Evolutionary conservation across 2,113 vertebrate genomes (phyloP), one percentile per base, ranked within the genome.

Genomic region (Brachyhypopomus gauderio): DNA sequence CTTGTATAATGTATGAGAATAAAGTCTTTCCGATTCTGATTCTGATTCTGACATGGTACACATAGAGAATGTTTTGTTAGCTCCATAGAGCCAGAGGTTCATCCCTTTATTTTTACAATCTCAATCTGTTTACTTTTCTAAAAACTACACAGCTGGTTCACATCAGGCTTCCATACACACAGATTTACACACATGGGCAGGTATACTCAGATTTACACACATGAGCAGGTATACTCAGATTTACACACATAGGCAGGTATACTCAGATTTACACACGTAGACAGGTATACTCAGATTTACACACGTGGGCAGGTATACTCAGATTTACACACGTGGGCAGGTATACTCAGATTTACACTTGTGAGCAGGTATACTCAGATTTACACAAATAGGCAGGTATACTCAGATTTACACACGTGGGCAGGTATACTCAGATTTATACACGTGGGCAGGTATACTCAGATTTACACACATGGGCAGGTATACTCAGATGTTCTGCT

Each of bases 91-190:
- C 22, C 52, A 41, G 20, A n/a, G 17, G 62, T 19, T 60, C 63
- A 74, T 70, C 9, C 67, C 58, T 38, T 36, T 55, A 23, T 52
- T 11, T 52, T 52, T 52, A 1, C 45, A 41, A 41, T 8, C 20
- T n/a, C 81, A 52, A 3, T 36, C 5, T 78, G 30, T 71, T 79
- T 81, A 22, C 62, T 69, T 69, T 81, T 52, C 17, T 27, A 60
- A 79, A 79, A 30, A 55, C 20, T 17, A 55, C 59, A 73, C 74
- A 72, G 60, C 62, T 72, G 70, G 75, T 55, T 69, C 72, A 81
- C 56, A 78, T 77, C 71, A 67, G 75, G 45, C 34, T 8, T 67
- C 63, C 25, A 58, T 20, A 41, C 38, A 41, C 7, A 1, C 25
- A 55, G 30, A 77, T 30, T 34, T 16, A 3, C 45, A 48, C 45